These are phyloP conservation scores for Acrossocheilus wenchowensis DNA, from an alignment of 2,797 vertebrate species.

Conservation along the genomic window DNA sequence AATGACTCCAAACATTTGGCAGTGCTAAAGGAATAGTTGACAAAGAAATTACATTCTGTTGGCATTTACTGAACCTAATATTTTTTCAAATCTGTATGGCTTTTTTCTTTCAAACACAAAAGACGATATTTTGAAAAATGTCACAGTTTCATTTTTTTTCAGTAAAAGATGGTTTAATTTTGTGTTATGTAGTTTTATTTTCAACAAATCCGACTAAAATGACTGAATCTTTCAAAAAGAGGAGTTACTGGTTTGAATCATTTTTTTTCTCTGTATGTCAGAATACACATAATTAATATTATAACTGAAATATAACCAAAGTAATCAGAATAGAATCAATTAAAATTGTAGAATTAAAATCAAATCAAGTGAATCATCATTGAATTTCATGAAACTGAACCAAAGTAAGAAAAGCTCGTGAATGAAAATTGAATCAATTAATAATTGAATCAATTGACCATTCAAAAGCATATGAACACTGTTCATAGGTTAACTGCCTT, in stretches of 20 bases:
- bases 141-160: not conserved
- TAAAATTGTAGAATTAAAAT: not conserved
- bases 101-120: not conserved
- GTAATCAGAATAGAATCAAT: not conserved
- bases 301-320: not conserved
- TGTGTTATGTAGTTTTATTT: not conserved
- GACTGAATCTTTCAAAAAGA: not conserved
- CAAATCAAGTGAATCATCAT: not conserved
- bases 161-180: not conserved
- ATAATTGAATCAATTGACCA: not conserved
- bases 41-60: not conserved
- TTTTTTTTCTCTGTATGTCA: too few species aligned
- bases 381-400: not conserved
- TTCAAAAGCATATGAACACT: slow-evolving; percentile 1
- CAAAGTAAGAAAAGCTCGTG: not conserved
- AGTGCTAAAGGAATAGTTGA: not conserved
- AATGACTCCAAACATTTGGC: not conserved
- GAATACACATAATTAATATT: not conserved
- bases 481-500: not conserved
- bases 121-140: not conserved
- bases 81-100: not conserved
- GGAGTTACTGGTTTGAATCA: not conserved
- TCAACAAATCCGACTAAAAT: not conserved
- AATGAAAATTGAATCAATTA: not conserved
- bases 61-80: not conserved